Evolutionary conservation across 1,140 invertebrate genomes (phyloP), one percentile per base, ranked within the genome.

Genomic region (Hormaphis cornu): DNA sequence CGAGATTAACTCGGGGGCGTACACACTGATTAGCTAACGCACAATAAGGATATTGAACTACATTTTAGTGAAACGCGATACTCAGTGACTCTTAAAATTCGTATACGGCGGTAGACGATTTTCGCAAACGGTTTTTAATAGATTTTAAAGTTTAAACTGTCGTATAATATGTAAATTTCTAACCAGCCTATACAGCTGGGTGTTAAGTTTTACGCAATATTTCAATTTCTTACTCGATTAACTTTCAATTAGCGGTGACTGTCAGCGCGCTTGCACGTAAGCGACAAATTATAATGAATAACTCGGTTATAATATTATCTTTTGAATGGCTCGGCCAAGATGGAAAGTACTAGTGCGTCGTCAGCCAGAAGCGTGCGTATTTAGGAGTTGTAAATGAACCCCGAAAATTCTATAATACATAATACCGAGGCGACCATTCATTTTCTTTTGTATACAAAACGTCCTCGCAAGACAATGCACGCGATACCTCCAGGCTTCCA

Each of bases 371-470:
- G n/a, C n/a, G 40, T 44, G 42, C 16, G 42, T 7, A 63, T 6
- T 12, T 58, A 58, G 8, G 14, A 16, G 30, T 22, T 46, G 16
- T 28, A 30, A 63, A 63, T 46, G 24, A 63, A 46, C 58, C 42
- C 28, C 24, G 3, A 30, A 30, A n/a, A 20, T 63, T 63, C 40
- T 63, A 61, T 46, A 46, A 7, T 46, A 46, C 12, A n/a, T n/a
- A n/a, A n/a, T n/a, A n/a, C n/a, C n/a, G n/a, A n/a, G n/a, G n/a
- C 12, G 58, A 2, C 58, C 16, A 63, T 46, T 63, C 24, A 46
- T 44, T 46, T 44, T 30, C 58, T 44, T 63, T 63, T 63, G 58
- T 63, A n/a, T n/a, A 63, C 18, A 63, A 63, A 63, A 20, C 22
- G 8, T 20, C 18, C n/a, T 63, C 20, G n/a, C n/a, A 63, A 46